Evolutionary conservation across 1,140 invertebrate genomes (phyloP), one percentile per base, ranked within the genome.

Genomic region (Caenorhabditis briggsae): DNA sequence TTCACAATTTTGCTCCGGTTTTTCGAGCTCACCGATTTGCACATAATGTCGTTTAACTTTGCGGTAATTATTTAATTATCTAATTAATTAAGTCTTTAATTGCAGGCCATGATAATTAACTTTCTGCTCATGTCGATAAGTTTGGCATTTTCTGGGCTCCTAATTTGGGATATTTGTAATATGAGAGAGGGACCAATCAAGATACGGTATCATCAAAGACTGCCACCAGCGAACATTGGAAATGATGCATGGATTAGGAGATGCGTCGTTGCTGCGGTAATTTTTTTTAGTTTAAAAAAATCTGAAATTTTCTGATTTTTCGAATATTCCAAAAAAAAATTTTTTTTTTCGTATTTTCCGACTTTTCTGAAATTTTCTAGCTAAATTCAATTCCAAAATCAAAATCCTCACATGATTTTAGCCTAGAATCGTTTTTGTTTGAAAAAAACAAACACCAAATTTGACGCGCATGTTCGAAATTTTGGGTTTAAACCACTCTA

Each of bases 1-100:
- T 78, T 78, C 70, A 78, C 70, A 11, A 78, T 78, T 78, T 43
- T 78, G 16, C n/a, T 50, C 5, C 46, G 70, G 53, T 78, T 78
- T 25, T 78, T 78, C 46, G 70, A 78, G n/a, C 46, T 78, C 46
- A 78, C 70, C 7, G 46, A 78, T 14, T 46, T 50, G 11, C 70
- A 78, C 41, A 11, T 78, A 6, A 78, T 50, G 70, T 78, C 70
- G 6, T 78, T 78, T 11, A 78, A 78, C 50, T 78, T 50, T 78
- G 70, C 70, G n/a, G 70, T 78, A 53, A 70, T 33, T 7, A n/a
- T n/a, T 58, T 58, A n/a, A 53, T 11, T 12, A 11, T 2, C 5
- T 16, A 53, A 53, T 58, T n/a, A n/a, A 7, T 58, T 58, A n/a
- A 33, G 33, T 33, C 33, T 3, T 33, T 33, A 33, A 33, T 23